Base-by-base conservation (phyloP, 2,113 vertebrate species). In the Saguinus imperator region DNA sequence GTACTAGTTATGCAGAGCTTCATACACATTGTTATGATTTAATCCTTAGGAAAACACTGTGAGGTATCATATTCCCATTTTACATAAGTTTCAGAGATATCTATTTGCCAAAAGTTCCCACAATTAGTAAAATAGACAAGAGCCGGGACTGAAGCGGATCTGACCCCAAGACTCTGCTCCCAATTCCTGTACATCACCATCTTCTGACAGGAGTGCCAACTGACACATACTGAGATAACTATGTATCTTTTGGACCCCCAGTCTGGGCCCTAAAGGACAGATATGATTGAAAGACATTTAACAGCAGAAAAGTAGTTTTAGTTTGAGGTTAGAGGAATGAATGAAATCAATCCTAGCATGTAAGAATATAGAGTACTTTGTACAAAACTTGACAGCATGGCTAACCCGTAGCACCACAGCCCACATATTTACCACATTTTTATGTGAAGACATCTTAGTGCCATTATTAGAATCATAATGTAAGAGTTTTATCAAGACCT, bases 321-420 rank as follows among this genome's bases (percentile, higher is more conserved):
- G 58, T 83, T 35, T 83, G 57, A 80, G 25, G 40, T 92, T 58
- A 55, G 73, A 91, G 66, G 58, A 86, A 58, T 58, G 68, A 86
- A 58, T 58, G 48, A 35, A 70, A 7, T 2, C 20, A 72, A 13
- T 7, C 8, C 25, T 35, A 7, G 35, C 73, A 20, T 87, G 40
- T 11, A 57, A 66, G 68, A 68, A 17, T 35, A 32, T 4, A 13
- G 23, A 87, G 21, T 13, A 45, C 32, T 58, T 27, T 11, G 61
- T 35, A 48, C 14, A 70, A 8, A 50, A 79, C n/a, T 29, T 72
- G 40, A 82, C 77, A 90, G 66, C 50, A 29, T 57, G 43, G 73
- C 61, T 72, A 25, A 32, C n/a, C 29, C 68, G 13, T 1, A 76
- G 20, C 23, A 80, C n/a, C 17, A 40, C 32, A 37, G 25, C 8